Percentiles rank a stretch among this genome's conserved stretches.
Conservation (phyloP, 2,888 invertebrate genomes). For the Diaprepes abbreviatus region DNA sequence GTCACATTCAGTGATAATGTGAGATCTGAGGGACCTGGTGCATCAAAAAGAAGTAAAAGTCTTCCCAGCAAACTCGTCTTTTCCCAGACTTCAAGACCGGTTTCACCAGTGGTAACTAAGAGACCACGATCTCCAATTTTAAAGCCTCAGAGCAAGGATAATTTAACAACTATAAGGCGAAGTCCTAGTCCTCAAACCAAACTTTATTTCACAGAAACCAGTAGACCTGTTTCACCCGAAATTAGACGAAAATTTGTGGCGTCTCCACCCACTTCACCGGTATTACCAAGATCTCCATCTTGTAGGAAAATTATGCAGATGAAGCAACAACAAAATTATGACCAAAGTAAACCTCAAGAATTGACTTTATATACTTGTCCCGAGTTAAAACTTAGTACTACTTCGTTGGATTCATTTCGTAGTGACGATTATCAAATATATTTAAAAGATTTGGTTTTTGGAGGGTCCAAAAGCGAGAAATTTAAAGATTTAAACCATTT, state of each 20-base stretch:
- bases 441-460: conserved; percentile 75
- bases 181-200: conserved; percentile 53
- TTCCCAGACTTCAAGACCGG: conserved; percentile 55
- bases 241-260: conserved; percentile 52
- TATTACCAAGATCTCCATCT: conserved; percentile 57
- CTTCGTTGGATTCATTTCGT: conserved; percentile 68
- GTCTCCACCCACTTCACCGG: conserved; percentile 52
- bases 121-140: conserved; percentile 65
- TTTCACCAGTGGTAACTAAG: conserved; percentile 56
- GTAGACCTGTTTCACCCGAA: conserved; percentile 56
- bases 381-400: conserved; percentile 66
- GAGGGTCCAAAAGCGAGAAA: conserved; percentile 80
- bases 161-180: conserved; percentile 45
- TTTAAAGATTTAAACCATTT: conserved; percentile 89
- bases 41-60: conserved; percentile 67
- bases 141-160: conserved; percentile 48
- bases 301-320: conserved; percentile 59
- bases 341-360: conserved; percentile 45
- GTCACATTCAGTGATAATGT: conserved; percentile 69
- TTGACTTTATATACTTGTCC: conserved; percentile 55
- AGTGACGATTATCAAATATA: conserved; percentile 79
- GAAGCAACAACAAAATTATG: conserved; percentile 43
- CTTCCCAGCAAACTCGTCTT: conserved; percentile 67
- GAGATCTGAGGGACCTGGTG: conserved; percentile 20
- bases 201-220: conserved; percentile 53